phyloP scores from a whole-genome alignment of 2,113 vertebrate genomes.

The Vombatus ursinus region DNA sequence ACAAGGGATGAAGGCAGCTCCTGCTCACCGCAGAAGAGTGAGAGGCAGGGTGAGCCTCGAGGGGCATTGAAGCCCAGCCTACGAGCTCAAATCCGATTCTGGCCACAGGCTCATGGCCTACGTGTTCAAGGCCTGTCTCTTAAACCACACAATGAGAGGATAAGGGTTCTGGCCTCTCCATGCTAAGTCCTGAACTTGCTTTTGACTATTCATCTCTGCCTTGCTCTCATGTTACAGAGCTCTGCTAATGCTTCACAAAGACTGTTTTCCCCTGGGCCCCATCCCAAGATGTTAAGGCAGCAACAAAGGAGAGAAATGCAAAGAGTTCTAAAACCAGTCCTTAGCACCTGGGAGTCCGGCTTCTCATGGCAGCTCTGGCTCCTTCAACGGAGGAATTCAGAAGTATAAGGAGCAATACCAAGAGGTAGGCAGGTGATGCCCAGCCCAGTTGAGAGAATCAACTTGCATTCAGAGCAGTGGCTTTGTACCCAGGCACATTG shows the following conservation, averaged over 20 bases:
- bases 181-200: background rate
- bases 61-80: background rate
- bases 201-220: background rate
- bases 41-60: background rate
- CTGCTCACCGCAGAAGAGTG: background rate
- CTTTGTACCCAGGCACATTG: fast-evolving
- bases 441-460: background rate
- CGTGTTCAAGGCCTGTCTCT: background rate
- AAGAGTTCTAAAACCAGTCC: background rate
- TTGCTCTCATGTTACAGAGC: background rate
- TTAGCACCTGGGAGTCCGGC: fast-evolving
- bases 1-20: background rate
- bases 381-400: background rate
- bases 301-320: background rate
- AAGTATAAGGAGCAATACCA: too few relatives aligned
- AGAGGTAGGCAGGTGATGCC: background rate
- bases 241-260: background rate
- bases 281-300: background rate
- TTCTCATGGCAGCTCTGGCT: background rate
- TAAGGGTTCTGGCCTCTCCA: background rate
- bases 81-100: background rate
- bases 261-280: background rate
- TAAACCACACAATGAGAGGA: background rate
- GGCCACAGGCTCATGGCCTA: background rate
- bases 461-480: background rate